Percentiles rank a stretch among this genome's conserved stretches.
Conservation (phyloP, 2,888 invertebrate species). For the Microplitis manilae region DNA sequence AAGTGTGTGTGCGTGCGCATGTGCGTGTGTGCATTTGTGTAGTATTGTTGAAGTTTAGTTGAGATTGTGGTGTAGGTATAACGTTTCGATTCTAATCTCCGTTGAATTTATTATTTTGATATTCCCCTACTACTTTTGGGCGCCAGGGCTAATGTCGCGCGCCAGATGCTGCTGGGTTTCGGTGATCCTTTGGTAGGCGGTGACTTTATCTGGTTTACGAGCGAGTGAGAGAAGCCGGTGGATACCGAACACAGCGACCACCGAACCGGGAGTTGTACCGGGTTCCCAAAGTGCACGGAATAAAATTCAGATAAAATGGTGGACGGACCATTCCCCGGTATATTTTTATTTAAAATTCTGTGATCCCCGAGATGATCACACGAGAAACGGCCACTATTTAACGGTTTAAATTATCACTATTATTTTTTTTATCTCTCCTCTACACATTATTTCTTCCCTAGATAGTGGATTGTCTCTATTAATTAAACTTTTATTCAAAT, state of each 20-base stretch:
- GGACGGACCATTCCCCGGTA: conserved; percentile 48
- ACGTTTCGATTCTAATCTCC: conserved; percentile 64
- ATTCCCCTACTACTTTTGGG: conserved; percentile 63
- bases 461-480: too few relatives aligned
- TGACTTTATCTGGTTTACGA: conserved; percentile 71
- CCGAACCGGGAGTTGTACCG: conserved; percentile 32
- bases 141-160: conserved; percentile 61
- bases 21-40: background rate
- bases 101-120: conserved; percentile 64
- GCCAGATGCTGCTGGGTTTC: conserved; percentile 59
- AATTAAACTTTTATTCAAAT: too few relatives aligned
- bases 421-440: background rate
- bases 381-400: too few relatives aligned
- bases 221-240: conserved; percentile 56
- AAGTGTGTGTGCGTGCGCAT: background rate
- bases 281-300: conserved; percentile 46
- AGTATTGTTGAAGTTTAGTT: background rate
- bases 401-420: too few relatives aligned
- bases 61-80: background rate
- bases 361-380: too few relatives aligned
- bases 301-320: conserved; percentile 60
- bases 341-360: background rate
- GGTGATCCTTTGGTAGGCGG: conserved; percentile 70
- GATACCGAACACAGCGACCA: conserved; percentile 5
- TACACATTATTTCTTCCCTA: conserved; percentile 7